Base-by-base conservation (phyloP, 1,140 invertebrate species). In the Oryzaephilus surinamensis region DNA sequence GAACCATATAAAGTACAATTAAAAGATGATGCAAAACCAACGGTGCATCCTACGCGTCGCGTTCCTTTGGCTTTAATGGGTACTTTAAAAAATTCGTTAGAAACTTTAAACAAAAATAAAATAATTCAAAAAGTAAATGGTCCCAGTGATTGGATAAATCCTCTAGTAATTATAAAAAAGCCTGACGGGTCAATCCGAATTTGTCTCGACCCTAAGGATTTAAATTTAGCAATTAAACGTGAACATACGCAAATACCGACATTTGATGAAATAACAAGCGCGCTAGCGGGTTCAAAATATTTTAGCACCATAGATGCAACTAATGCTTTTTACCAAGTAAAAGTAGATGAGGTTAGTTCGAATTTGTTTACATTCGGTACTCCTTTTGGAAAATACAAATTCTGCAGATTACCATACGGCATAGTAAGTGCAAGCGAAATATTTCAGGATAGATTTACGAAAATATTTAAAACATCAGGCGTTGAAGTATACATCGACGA, bases 271-370 rank as follows among this genome's bases (percentile, higher is more conserved):
- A 52, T 69, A 18, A 55, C 54, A 12, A 29, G 39, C n/a, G 53
- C 58, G 37, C 41, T 71, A 18, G 29, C 36, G 18, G 58, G 56
- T 11, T 51, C 60, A 33, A 60, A 54, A 51, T 40, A 58, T 28
- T 72, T 69, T 48, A 60, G 57, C 5, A 61, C 58, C 23, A 40
- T 72, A 11, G 67, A 72, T 58, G 57, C 59, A 5, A 61, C 61
- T 32, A 38, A 53, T 17, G 57, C 45, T 10, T 62, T 65, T 51
- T 57, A 50, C 34, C 49, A 57, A 41, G n/a, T n/a, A 45, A 39
- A 41, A 17, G 32, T 55, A 34, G 41, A 54, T 45, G 34, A 54
- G n/a, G 38, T 46, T n/a, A 59, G 60, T 34, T 37, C 43, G 19
- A 46, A 63, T 11, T 46, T 55, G 6, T 55, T 49, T 31, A 64